Percentiles rank a stretch among this genome's conserved stretches.
Evolutionary conservation across 2,888 invertebrate species (phyloP).

Genomic region (Endotricha flammealis): DNA sequence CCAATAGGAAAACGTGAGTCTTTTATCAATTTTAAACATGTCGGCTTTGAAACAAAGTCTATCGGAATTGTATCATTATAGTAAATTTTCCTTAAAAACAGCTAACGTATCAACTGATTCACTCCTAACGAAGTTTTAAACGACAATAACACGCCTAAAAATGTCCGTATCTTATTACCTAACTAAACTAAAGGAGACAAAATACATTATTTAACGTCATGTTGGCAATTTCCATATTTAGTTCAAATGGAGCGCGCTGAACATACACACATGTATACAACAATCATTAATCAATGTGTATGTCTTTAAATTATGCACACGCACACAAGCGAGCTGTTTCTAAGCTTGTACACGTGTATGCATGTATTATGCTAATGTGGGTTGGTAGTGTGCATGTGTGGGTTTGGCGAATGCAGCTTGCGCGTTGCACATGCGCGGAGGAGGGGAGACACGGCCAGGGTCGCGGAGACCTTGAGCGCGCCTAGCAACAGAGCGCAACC

Average conservation of each 20-base stretch:
- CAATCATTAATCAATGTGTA: conserved; percentile 23
- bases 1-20: background rate
- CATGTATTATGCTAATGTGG: conserved; percentile 22
- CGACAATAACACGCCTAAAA: too few relatives aligned
- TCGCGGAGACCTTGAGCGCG: conserved; percentile 67
- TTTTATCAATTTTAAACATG: conserved; percentile 5
- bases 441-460: conserved; percentile 53
- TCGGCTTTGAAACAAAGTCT: too few relatives aligned
- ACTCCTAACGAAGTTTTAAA: too few relatives aligned
- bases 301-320: conserved; percentile 11
- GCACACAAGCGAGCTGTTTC: conserved; percentile 8
- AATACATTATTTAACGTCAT: conserved; percentile 38
- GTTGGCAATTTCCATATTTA: conserved; percentile 52
- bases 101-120: too few relatives aligned
- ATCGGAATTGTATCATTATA: too few relatives aligned
- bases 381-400: conserved; percentile 20
- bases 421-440: conserved; percentile 52
- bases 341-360: conserved; percentile 19
- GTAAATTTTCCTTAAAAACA: too few relatives aligned
- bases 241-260: conserved; percentile 36
- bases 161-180: too few relatives aligned
- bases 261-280: conserved; percentile 15
- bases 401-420: conserved; percentile 48
- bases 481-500: conserved; percentile 62
- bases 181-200: background rate